A percentile compares a stretch with the other conserved stretches of the same genome.
phyloP scores from a whole-genome alignment of 2,113 vertebrate genomes.

The Rostratula benghalensis region DNA sequence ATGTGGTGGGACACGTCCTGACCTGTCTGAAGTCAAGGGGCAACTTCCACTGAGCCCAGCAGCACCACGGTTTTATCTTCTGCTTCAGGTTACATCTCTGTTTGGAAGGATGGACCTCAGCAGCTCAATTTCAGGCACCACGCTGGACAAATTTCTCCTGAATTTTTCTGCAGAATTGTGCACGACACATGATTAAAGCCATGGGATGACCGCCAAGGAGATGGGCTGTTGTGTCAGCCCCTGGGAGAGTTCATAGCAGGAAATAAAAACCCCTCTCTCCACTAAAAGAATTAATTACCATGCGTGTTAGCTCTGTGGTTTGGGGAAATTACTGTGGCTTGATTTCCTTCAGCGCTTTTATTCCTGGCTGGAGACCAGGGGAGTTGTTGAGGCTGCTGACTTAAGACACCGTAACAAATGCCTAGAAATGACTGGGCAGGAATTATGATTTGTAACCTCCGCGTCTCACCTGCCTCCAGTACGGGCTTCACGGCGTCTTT shows the following conservation, averaged over 20 bases:
- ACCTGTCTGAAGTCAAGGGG: background rate
- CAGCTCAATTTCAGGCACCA: background rate
- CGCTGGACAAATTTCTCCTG: background rate
- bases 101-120: background rate
- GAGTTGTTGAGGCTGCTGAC: slow-evolving; percentile 22
- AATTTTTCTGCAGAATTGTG: background rate
- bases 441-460: background rate
- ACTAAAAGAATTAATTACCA: slow-evolving; percentile 56
- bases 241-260: slow-evolving; percentile 20
- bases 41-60: background rate
- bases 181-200: slow-evolving; percentile 27
- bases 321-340: slow-evolving; percentile 44
- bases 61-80: background rate
- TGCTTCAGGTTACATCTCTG: background rate
- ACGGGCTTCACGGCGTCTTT: background rate
- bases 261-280: background rate
- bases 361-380: slow-evolving; percentile 37
- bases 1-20: background rate
- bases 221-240: slow-evolving; percentile 2
- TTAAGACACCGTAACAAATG: slow-evolving; percentile 16
- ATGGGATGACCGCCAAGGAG: background rate
- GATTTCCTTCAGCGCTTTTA: slow-evolving; percentile 45
- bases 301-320: slow-evolving; percentile 44
- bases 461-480: background rate
- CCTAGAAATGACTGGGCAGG: background rate